Conservation (phyloP, 2,888 invertebrate species). For the Agriopis leucophaearia region DNA sequence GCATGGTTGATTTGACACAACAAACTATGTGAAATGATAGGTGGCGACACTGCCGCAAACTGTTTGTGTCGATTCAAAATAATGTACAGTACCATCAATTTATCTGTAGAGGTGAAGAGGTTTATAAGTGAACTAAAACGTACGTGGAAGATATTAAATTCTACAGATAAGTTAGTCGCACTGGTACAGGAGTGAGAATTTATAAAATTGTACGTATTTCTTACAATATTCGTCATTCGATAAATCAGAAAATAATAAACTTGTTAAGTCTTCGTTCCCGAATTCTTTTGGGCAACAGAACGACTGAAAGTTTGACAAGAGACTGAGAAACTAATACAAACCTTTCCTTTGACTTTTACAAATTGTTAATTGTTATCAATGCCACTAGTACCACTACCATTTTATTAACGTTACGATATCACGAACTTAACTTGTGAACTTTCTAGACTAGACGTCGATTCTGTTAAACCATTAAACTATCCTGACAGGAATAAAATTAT, state of each 20-base stretch:
- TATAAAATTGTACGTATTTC: conserved; percentile 34
- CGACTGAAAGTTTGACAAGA: conserved; percentile 64
- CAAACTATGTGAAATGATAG: neutral
- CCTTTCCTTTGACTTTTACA: neutral
- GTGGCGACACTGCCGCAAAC: neutral
- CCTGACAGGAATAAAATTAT: too few relatives aligned
- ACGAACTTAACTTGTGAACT: too few relatives aligned
- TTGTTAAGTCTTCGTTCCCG: conserved; percentile 77
- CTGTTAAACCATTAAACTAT: too few relatives aligned
- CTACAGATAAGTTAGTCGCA: neutral
- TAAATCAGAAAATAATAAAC: conserved; percentile 47
- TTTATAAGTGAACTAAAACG: neutral
- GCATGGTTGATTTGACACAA: neutral
- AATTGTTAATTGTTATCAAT: conserved; percentile 37
- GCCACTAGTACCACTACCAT: too few relatives aligned
- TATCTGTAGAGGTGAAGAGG: neutral
- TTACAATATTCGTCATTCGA: conserved; percentile 32
- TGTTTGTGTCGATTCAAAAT: neutral
- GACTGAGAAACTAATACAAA: conserved; percentile 60
- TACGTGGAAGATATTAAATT: neutral
- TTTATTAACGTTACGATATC: conserved; percentile 26
- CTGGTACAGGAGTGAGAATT: conserved; percentile 34
- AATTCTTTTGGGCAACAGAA: conserved; percentile 75
- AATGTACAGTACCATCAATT: neutral
- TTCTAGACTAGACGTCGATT: too few relatives aligned